Conservation (phyloP, 2,113 vertebrate genomes). For the Dipodomys ordii region DNA sequence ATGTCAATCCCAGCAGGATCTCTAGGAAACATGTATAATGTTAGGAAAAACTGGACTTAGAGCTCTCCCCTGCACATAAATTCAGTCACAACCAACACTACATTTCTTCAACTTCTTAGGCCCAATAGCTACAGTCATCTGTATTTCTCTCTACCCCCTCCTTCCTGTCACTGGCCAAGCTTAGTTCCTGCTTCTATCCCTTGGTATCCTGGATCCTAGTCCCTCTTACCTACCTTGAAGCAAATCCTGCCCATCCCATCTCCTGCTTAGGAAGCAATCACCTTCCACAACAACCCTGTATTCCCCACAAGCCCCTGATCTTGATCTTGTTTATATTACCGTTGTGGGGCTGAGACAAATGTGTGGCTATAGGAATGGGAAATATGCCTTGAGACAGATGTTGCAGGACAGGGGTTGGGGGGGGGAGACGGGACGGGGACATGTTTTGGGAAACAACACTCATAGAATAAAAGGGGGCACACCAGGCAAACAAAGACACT, state of each 20-base stretch:
- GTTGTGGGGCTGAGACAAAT: neutral
- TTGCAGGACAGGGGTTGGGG: too few relatives aligned
- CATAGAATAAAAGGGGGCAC: too few relatives aligned
- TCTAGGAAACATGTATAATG: neutral
- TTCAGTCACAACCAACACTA: too few relatives aligned
- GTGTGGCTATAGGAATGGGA: too few relatives aligned
- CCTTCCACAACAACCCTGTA: neutral
- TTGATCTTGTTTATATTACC: neutral
- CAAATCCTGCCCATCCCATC: neutral
- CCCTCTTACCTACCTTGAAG: neutral
- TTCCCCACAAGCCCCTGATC: neutral
- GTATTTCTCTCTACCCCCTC: too few relatives aligned
- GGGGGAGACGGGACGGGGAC: too few relatives aligned
- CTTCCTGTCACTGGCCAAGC: neutral
- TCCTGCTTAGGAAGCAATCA: neutral
- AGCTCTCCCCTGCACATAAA: neutral
- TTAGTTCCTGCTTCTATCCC: neutral
- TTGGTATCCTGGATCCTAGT: neutral
- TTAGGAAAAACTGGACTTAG: neutral
- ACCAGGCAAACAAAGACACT: too few relatives aligned
- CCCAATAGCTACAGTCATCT: too few relatives aligned
- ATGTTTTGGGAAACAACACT: too few relatives aligned
- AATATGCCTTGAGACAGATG: too few relatives aligned
- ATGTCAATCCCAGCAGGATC: neutral
- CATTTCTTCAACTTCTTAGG: neutral